Evolutionary conservation across 2,797 vertebrate species (phyloP).

Genomic region (Lerista edwardsae): DNA sequence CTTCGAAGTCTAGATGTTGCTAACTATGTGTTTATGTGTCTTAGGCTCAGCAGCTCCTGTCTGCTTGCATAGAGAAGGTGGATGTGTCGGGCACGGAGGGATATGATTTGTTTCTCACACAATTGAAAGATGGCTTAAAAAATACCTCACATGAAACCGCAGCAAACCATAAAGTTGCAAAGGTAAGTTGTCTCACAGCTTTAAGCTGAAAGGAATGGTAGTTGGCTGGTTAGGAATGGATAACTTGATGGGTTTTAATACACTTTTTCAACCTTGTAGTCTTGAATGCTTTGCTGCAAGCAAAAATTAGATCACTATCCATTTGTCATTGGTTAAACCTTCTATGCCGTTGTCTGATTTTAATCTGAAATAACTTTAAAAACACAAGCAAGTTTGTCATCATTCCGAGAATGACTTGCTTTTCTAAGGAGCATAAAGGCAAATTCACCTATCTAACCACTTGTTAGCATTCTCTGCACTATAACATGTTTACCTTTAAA

Average conservation of each 20-base stretch:
- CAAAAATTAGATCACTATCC: background rate
- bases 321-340: background rate
- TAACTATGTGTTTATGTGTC: conserved; percentile 55
- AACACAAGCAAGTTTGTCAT: background rate
- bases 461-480: background rate
- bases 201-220: background rate
- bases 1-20: background rate
- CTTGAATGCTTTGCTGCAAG: background rate
- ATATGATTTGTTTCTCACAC: conserved; percentile 95
- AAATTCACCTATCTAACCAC: background rate
- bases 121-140: conserved; percentile 98
- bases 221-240: background rate
- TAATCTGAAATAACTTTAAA: background rate
- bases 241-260: background rate
- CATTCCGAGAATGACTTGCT: conserved; percentile 1
- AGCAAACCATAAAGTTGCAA: conserved; percentile 99
- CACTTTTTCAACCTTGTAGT: background rate
- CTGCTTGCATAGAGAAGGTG: conserved; percentile 95
- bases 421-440: background rate
- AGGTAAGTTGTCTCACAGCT: conserved; percentile 80
- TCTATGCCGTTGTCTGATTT: background rate
- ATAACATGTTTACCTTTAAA: background rate
- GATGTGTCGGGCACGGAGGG: conserved; percentile 96
- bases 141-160: conserved; percentile 99
- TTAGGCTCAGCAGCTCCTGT: conserved; percentile 96